Evolutionary conservation across 2,113 vertebrate species (phyloP).

Genomic region (Chinchilla lanigera): DNA sequence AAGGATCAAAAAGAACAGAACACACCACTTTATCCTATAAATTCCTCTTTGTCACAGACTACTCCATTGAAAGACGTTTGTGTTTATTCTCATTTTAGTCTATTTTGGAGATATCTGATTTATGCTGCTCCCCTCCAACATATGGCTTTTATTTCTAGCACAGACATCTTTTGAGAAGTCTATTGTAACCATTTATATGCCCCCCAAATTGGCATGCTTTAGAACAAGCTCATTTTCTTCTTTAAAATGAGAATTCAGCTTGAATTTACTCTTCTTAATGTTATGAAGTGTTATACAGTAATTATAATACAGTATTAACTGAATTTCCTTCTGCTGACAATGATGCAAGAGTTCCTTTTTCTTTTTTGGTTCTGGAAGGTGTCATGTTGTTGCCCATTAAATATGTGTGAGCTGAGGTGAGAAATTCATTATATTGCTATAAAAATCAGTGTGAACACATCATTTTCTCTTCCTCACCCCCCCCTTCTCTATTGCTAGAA

Average conservation of each 20-base stretch:
- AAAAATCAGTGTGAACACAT: conserved; percentile 68
- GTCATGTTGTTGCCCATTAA: conserved; percentile 66
- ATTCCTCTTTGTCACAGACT: conserved; percentile 4
- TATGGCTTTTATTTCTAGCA: conserved; percentile 35
- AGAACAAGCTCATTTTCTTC: conserved; percentile 63
- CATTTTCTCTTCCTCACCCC: conserved; percentile 25
- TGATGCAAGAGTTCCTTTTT: conserved; percentile 64
- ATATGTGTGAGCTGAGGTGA: conserved; percentile 70
- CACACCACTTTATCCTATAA: not conserved
- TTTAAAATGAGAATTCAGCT: conserved; percentile 66
- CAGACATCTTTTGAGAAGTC: conserved; percentile 63
- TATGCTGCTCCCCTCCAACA: conserved; percentile 15
- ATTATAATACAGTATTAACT: conserved; percentile 43
- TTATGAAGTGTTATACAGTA: not conserved
- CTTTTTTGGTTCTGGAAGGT: conserved; percentile 67
- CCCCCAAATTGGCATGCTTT: conserved; percentile 55
- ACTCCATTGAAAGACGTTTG: not conserved
- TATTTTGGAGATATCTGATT: conserved; percentile 51
- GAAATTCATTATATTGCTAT: conserved; percentile 66
- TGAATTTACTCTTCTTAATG: conserved; percentile 42
- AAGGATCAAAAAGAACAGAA: not conserved
- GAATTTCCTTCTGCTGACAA: conserved; percentile 72
- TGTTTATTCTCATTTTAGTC: not conserved
- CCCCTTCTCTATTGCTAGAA: conserved; percentile 22
- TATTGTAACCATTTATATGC: conserved; percentile 28